Conservation (phyloP, 37 sponge, comb jelly and placozoan genomes). For the Halisarca cf. caerulea region DNA sequence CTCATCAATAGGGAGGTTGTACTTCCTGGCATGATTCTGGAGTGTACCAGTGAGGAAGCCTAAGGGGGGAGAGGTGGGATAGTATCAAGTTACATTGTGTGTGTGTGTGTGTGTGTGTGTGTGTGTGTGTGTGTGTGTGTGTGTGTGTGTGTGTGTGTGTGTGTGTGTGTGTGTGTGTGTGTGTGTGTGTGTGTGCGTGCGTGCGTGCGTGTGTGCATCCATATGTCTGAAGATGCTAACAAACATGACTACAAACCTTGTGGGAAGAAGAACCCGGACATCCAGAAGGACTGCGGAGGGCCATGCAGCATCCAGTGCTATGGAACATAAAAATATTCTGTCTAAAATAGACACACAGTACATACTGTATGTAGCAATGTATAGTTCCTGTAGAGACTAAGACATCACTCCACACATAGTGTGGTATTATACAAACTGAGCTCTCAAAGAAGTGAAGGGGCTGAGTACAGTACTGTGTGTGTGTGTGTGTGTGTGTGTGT, state of each 20-base stretch:
- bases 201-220: too few species aligned
- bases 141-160: background rate
- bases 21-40: conserved; percentile 97
- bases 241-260: too few species aligned
- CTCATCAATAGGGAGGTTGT: conserved; percentile 95
- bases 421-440: background rate
- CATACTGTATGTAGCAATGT: too few species aligned
- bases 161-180: background rate
- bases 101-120: background rate
- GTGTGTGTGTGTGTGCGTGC: too few species aligned
- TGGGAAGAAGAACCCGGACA: conserved; percentile 99
- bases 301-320: conserved; percentile 92
- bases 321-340: background rate
- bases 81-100: background rate
- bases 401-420: too few species aligned
- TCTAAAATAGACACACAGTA: too few species aligned
- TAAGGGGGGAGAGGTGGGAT: conserved; percentile 3
- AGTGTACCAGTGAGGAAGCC: conserved; percentile 97
- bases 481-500: too few species aligned
- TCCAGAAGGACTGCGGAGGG: conserved; percentile 91
- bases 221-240: too few species aligned
- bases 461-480: background rate
- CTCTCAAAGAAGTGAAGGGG: background rate
- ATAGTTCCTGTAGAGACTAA: too few species aligned
- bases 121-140: too few species aligned